Conservation (phyloP, 2,797 vertebrate species). For the Pogoniulus pusillus region DNA sequence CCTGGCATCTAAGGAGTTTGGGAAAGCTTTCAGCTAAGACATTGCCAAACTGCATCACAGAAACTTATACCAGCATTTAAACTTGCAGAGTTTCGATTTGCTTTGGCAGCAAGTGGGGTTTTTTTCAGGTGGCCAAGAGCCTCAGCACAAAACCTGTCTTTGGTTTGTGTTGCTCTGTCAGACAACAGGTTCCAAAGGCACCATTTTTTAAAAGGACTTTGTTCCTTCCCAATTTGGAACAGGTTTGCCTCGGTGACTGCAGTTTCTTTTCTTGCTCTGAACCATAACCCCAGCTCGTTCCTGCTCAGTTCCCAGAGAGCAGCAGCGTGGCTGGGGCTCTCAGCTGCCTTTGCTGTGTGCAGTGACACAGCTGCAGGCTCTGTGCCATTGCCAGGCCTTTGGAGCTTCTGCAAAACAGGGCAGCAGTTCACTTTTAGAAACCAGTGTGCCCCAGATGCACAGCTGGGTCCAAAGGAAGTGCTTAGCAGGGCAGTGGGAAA, state of each 20-base stretch:
- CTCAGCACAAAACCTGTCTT: neutral
- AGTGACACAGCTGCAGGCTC: neutral
- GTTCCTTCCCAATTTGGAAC: neutral
- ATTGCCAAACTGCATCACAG: neutral
- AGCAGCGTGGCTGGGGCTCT: neutral
- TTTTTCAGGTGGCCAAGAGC: neutral
- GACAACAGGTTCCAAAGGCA: neutral
- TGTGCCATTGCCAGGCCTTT: rapidly evolving
- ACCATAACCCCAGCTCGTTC: rapidly evolving
- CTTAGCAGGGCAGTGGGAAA: neutral
- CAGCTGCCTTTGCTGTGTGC: neutral
- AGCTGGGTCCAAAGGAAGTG: neutral
- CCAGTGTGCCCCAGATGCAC: neutral
- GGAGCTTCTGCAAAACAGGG: neutral
- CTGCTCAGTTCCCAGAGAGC: neutral
- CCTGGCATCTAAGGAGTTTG: neutral
- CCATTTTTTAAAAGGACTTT: neutral
- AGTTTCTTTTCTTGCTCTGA: neutral
- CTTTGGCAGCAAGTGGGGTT: neutral
- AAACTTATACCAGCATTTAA: neutral
- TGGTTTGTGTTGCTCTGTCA: neutral
- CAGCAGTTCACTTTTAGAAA: neutral
- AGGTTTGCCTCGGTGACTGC: neutral
- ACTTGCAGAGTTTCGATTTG: neutral
- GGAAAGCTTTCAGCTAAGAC: neutral